Evolutionary conservation across 2,113 vertebrate species (phyloP).

Genomic region (Myxocyprinus asiaticus): DNA sequence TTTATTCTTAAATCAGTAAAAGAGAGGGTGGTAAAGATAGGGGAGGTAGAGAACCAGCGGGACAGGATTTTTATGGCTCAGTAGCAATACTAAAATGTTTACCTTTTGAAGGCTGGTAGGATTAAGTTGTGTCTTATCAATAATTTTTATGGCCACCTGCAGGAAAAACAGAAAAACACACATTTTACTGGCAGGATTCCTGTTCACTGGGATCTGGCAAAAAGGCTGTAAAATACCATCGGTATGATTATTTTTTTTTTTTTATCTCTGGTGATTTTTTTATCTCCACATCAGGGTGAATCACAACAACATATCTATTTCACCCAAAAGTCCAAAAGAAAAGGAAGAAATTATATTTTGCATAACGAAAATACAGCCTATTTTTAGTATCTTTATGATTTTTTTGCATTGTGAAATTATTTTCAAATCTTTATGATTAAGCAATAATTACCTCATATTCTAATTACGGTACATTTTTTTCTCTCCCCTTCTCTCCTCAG

Average conservation of each 20-base stretch:
- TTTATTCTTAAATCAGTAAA: background rate
- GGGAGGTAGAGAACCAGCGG: background rate
- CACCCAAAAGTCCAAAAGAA: no score
- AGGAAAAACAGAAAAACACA: conserved; percentile 28
- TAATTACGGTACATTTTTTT: no score
- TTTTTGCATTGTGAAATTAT: no score
- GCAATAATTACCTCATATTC: no score
- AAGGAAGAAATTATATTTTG: no score
- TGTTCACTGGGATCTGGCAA: background rate
- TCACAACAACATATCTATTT: no score
- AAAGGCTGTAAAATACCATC: background rate
- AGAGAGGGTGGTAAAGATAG: background rate
- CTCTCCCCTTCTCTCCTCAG: no score
- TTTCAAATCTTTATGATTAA: no score
- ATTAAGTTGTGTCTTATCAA: conserved; percentile 58
- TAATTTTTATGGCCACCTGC: conserved; percentile 57
- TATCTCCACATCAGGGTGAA: no score
- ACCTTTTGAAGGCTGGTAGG: conserved; percentile 57
- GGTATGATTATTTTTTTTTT: background rate
- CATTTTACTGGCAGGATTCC: background rate
- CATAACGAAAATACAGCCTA: no score
- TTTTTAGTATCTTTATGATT: no score
- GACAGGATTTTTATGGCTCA: background rate
- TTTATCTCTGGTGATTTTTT: no score
- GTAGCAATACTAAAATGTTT: conserved; percentile 35